phyloP scores from a whole-genome alignment of 2,113 vertebrate genomes.

The Heterocephalus glaber region DNA sequence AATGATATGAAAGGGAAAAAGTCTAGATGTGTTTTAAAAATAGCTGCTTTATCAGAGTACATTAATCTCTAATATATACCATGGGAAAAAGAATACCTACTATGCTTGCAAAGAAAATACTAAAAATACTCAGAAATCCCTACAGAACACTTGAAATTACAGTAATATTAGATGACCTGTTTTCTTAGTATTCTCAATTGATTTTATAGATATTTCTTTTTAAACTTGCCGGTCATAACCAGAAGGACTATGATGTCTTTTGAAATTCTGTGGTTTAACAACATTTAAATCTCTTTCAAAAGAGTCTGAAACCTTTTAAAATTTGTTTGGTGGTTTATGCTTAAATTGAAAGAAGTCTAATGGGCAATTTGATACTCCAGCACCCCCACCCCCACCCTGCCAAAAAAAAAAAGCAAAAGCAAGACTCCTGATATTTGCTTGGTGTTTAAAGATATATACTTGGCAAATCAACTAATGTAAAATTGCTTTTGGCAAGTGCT shows the following conservation, averaged over 20 bases:
- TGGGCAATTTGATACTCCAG: constrained; percentile 17
- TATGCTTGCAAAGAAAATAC: not conserved
- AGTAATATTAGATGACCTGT: constrained; percentile 1
- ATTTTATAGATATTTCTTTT: constrained; percentile 38
- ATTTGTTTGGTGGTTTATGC: not conserved
- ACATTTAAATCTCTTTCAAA: constrained; percentile 50
- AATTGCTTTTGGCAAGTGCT: not conserved
- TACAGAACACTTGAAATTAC: not conserved
- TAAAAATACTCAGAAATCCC: not conserved
- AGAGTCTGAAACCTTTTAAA: not conserved
- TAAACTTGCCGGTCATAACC: constrained; percentile 25
- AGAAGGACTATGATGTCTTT: not conserved
- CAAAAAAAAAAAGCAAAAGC: not conserved
- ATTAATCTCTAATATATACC: not conserved
- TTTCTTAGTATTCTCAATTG: constrained; percentile 14
- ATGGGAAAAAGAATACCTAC: not conserved
- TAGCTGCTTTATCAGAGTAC: not conserved
- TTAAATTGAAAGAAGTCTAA: constrained; percentile 41
- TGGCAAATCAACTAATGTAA: not conserved
- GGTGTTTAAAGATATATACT: not conserved
- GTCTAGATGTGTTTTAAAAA: not conserved
- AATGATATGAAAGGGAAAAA: not conserved
- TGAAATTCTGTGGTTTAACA: constrained; percentile 12
- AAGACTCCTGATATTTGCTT: constrained; percentile 22
- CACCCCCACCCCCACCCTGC: not conserved